Conservation (phyloP, 2,113 vertebrate species). For the Catagonus wagneri region DNA sequence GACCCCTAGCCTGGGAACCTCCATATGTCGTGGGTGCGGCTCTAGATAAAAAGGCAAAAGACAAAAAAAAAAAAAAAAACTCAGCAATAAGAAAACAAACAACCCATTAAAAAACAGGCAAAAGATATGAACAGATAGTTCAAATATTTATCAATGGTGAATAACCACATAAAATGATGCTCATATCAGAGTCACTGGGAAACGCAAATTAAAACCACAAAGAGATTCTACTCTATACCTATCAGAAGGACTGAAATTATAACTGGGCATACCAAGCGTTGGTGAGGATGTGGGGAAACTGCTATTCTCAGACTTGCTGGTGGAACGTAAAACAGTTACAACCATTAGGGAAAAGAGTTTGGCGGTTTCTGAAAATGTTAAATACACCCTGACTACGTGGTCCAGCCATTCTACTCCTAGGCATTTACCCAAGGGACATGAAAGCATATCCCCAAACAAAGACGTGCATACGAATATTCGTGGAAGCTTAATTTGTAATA, state of each 20-base stretch:
- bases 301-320: neutral
- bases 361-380: neutral
- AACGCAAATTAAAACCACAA: neutral
- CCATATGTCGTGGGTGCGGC: no score
- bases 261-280: fast-evolving
- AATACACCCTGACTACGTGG: neutral
- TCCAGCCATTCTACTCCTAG: neutral
- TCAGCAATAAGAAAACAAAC: neutral
- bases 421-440: neutral
- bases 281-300: neutral
- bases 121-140: neutral
- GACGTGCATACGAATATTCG: neutral
- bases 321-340: neutral
- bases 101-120: neutral
- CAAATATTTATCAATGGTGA: neutral
- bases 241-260: neutral
- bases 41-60: no score
- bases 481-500: neutral
- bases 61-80: no score
- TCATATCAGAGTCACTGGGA: neutral
- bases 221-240: neutral
- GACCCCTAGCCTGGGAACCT: no score
- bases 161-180: neutral
- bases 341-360: neutral
- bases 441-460: neutral